A percentile compares a stretch with the other conserved stretches of the same genome.
phyloP scores from a whole-genome alignment of 2,113 vertebrate genomes.

The Thalassarche chlororhynchos region DNA sequence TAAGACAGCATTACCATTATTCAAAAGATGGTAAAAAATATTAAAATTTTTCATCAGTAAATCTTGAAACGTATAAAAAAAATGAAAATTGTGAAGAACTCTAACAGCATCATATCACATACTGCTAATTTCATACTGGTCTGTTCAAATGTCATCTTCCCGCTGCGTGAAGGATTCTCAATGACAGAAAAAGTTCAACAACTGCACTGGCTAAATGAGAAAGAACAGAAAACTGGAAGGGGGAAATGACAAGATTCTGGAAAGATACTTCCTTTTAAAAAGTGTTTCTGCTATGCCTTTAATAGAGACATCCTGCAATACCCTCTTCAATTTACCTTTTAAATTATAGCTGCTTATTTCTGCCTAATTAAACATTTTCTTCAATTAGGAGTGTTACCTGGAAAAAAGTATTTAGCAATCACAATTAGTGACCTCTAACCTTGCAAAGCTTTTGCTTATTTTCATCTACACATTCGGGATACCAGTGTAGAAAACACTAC shows the following conservation, averaged over 20 bases:
- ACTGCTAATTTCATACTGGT: not conserved
- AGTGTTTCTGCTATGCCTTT: not conserved
- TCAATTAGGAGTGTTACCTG: slow-evolving; percentile 15
- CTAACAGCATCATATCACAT: not conserved
- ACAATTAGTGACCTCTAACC: slow-evolving; percentile 15
- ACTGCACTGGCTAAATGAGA: not conserved
- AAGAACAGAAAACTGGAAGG: not conserved
- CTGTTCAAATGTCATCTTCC: not conserved
- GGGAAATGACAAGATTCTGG: not conserved
- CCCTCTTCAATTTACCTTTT: not conserved
- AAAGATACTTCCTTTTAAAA: not conserved
- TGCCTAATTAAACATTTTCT: slow-evolving; percentile 19
- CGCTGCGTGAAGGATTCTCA: not conserved
- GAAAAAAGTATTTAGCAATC: not conserved
- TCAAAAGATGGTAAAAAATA: not conserved
- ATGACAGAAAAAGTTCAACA: not conserved
- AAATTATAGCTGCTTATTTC: not conserved
- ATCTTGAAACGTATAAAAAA: not conserved
- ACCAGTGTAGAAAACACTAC: not conserved
- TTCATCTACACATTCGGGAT: not conserved
- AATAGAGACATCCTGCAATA: not conserved
- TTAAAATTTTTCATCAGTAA: not conserved
- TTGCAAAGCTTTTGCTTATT: not conserved
- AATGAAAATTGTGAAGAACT: not conserved
- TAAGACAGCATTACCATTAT: not conserved